Evolutionary conservation across 1,140 invertebrate species (phyloP).

Genomic region (Drosophila pruinosa): DNA sequence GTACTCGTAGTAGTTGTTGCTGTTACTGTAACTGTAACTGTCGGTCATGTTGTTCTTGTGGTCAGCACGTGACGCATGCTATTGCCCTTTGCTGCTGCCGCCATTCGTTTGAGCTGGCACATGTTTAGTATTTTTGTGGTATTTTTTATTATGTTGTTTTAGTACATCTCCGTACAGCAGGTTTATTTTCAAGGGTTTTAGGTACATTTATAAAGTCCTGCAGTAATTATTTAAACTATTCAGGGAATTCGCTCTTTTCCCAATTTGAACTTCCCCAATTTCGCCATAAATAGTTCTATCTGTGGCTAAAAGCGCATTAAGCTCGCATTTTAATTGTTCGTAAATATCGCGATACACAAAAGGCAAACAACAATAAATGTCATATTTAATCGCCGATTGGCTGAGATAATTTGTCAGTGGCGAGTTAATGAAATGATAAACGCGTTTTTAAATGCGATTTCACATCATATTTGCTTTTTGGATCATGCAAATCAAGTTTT

Average conservation of each 20-base stretch:
- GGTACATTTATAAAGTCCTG: neutral
- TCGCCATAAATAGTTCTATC: neutral
- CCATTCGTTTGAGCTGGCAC: too few relatives aligned
- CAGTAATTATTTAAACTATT: too few relatives aligned
- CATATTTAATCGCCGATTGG: constrained; percentile 3
- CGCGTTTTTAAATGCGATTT: constrained; percentile 5
- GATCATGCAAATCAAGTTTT: constrained; percentile 5
- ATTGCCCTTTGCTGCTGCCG: neutral
- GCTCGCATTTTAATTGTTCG: neutral
- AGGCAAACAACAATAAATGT: constrained; percentile 1
- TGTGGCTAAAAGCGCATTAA: neutral
- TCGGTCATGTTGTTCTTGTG: neutral
- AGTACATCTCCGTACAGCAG: too few relatives aligned
- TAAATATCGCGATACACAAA: neutral
- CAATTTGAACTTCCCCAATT: too few relatives aligned
- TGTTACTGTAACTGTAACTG: neutral
- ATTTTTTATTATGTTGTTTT: neutral
- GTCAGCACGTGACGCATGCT: constrained; percentile 34
- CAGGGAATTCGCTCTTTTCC: too few relatives aligned
- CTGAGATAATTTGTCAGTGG: constrained; percentile 5
- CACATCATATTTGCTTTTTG: constrained; percentile 1
- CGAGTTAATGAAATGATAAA: constrained; percentile 1
- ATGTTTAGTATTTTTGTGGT: too few relatives aligned
- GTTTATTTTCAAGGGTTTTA: too few relatives aligned
- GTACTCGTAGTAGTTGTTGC: neutral